phyloP scores from a whole-genome alignment of 2,797 vertebrate genomes.

The Premnoplex brunnescens region DNA sequence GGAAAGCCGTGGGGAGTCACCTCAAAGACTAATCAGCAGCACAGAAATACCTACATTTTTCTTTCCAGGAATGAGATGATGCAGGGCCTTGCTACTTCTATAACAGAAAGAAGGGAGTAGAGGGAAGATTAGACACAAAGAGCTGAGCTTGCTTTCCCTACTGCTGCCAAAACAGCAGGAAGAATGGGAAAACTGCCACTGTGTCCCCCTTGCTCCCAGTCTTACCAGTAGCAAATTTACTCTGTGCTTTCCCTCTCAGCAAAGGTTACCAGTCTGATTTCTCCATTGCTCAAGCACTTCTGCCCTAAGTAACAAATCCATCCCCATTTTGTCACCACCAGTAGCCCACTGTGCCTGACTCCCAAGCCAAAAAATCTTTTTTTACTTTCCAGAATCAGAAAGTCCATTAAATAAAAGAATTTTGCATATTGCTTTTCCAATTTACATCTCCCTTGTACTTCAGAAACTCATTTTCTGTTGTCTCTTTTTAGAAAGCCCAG shows the following conservation, averaged over 20 bases:
- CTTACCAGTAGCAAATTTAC: neutral
- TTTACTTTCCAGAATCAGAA: neutral
- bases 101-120: neutral
- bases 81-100: neutral
- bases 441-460: neutral
- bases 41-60: neutral
- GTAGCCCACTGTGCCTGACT: no score
- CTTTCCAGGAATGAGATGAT: neutral
- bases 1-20: neutral
- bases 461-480: neutral
- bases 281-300: neutral
- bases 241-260: neutral
- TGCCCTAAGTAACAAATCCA: neutral
- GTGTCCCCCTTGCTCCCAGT: neutral
- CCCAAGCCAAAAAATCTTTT: neutral
- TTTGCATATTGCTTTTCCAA: neutral
- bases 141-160: neutral
- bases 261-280: neutral
- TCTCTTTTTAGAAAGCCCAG: neutral
- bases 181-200: neutral
- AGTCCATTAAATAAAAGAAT: neutral
- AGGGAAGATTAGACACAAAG: neutral
- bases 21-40: neutral
- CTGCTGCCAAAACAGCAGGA: neutral
- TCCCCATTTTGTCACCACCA: neutral